Conservation (phyloP, 2,113 vertebrate genomes). For the Lutjanus erythropterus region DNA sequence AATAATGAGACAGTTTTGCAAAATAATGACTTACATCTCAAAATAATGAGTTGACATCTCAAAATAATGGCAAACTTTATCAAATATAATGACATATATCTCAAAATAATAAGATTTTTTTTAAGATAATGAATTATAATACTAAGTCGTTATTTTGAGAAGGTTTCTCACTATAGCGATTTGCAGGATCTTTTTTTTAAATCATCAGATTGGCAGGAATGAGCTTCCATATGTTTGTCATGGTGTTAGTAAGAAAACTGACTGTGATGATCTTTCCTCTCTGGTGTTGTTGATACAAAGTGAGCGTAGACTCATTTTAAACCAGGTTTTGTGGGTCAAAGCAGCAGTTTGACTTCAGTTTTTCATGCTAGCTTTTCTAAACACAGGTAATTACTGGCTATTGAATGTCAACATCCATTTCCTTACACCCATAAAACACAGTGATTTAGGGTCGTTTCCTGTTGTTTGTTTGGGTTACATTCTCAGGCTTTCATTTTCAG, state of each 20-base stretch:
- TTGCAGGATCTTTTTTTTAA: too few species aligned
- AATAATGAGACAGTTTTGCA: too few species aligned
- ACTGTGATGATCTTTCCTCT: background rate
- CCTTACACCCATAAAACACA: constrained; percentile 36
- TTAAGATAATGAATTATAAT: too few species aligned
- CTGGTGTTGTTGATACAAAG: background rate
- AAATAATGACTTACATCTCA: too few species aligned
- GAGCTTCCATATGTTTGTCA: too few species aligned
- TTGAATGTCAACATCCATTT: constrained; percentile 67
- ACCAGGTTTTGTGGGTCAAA: constrained; percentile 18
- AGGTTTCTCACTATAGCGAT: too few species aligned
- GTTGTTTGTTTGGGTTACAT: constrained; percentile 49
- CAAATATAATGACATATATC: too few species aligned
- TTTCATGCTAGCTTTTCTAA: constrained; percentile 38
- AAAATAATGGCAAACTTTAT: too few species aligned
- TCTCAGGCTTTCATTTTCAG: constrained; percentile 47
- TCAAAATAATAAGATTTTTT: too few species aligned
- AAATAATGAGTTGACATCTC: too few species aligned
- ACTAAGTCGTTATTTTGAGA: too few species aligned
- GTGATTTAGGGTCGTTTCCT: constrained; percentile 63
- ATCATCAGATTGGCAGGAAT: too few species aligned
- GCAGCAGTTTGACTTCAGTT: background rate
- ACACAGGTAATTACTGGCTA: constrained; percentile 43
- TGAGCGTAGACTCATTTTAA: background rate
- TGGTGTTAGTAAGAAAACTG: background rate